A percentile compares a stretch with the other conserved stretches of the same genome.
These are phyloP conservation scores for Chaetodon trifasciatus DNA, from an alignment of 2,797 vertebrate genomes.

Conservation along the genomic window DNA sequence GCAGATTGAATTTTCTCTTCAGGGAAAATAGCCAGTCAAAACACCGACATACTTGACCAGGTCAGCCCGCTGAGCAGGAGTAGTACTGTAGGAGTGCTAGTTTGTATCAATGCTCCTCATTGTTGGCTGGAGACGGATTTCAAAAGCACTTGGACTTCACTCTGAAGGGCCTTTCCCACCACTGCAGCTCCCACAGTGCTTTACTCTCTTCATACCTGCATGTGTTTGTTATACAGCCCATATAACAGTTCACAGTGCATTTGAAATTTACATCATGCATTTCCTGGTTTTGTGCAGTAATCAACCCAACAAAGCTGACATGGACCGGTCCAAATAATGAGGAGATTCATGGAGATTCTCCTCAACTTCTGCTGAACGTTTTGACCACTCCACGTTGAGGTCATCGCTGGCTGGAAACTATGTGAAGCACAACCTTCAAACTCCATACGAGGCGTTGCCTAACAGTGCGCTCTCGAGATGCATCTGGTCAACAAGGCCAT, in stretches of 20 bases:
- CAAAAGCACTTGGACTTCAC: constrained; percentile 69
- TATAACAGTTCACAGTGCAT: constrained; percentile 23
- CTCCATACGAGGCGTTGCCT: constrained; percentile 47
- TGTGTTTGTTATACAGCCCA: constrained; percentile 55
- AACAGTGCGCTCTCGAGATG: constrained; percentile 56
- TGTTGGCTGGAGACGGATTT: constrained; percentile 76
- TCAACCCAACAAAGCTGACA: constrained; percentile 23
- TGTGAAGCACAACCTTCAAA: constrained; percentile 68
- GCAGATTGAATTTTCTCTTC: constrained; percentile 74
- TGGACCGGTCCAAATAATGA: constrained; percentile 29
- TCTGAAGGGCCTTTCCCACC: constrained; percentile 79
- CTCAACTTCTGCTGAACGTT: constrained; percentile 43
- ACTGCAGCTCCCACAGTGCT: constrained; percentile 51
- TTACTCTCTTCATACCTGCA: constrained; percentile 41
- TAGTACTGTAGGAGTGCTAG: constrained; percentile 57
- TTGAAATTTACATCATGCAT: constrained; percentile 21
- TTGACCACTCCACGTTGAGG: constrained; percentile 46
- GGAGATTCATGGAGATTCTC: constrained; percentile 39
- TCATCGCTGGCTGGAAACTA: constrained; percentile 73
- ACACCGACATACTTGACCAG: constrained; percentile 82
- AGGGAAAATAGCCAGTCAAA: constrained; percentile 78
- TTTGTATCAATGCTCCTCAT: constrained; percentile 80
- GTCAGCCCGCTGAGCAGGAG: constrained; percentile 59
- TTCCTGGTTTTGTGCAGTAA: constrained; percentile 11
- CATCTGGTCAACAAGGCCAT: constrained; percentile 79